phyloP scores from a whole-genome alignment of 2,888 invertebrate species.

The Hololepta plana region DNA sequence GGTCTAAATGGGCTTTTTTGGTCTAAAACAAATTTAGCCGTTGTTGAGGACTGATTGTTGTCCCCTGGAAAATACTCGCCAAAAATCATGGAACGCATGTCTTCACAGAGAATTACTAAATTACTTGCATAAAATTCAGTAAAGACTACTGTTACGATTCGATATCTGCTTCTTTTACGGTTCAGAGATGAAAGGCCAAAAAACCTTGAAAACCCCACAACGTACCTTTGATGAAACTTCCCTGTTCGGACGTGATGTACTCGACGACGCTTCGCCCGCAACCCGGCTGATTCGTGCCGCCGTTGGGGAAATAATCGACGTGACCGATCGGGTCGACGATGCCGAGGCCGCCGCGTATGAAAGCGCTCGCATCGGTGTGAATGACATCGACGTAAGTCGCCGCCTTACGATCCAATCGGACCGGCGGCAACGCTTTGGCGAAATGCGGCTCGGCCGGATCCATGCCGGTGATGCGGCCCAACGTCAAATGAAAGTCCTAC shows the following conservation, averaged over 20 bases:
- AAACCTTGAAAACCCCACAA: no score
- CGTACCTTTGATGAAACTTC: slow-evolving; percentile 40
- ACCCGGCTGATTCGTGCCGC: slow-evolving; percentile 66
- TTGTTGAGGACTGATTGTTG: no score
- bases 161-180: no score
- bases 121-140: no score
- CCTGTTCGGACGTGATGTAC: slow-evolving; percentile 42
- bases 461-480: slow-evolving; percentile 69
- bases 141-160: no score
- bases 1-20: no score
- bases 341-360: slow-evolving; percentile 62
- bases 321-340: slow-evolving; percentile 70
- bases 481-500: slow-evolving; percentile 43
- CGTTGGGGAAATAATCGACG: slow-evolving; percentile 85
- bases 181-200: no score
- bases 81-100: no score
- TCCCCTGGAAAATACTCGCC: no score
- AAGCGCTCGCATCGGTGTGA: slow-evolving; percentile 69
- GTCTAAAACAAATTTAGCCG: no score
- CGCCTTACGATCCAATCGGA: slow-evolving; percentile 71
- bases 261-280: slow-evolving; percentile 38
- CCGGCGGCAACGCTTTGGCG: slow-evolving; percentile 57
- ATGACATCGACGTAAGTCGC: slow-evolving; percentile 80
- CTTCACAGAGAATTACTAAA: no score
- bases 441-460: slow-evolving; percentile 91